Percentiles rank a stretch among this genome's conserved stretches.
Evolutionary conservation across 2,113 vertebrate genomes (phyloP).

Genomic region (Hippocampus mohnikei): DNA sequence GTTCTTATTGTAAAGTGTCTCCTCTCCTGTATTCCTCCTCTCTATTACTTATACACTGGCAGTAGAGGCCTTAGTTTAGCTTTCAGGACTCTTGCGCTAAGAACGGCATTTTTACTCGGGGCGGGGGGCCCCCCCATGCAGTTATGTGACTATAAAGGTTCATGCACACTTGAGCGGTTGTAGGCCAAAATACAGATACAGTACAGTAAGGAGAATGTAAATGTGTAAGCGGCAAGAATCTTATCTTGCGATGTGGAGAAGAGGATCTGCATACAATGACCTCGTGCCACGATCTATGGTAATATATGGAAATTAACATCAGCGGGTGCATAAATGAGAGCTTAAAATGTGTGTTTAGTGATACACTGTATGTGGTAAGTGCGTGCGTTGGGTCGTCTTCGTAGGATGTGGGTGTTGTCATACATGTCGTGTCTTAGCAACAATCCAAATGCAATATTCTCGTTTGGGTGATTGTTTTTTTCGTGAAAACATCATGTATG

Average conservation of each 20-base stretch:
- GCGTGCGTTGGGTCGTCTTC: conserved; percentile 3
- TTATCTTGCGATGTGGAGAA: conserved; percentile 9
- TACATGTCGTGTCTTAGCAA: conserved; percentile 19
- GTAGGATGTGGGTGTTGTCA: conserved; percentile 13
- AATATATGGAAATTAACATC: conserved; percentile 58
- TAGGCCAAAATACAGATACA: not conserved
- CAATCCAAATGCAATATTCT: conserved; percentile 19
- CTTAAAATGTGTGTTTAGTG: conserved; percentile 34
- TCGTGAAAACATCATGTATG: conserved; percentile 23
- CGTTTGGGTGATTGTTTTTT: conserved; percentile 30
- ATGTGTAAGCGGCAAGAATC: conserved; percentile 2
- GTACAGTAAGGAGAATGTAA: conserved; percentile 22
- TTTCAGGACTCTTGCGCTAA: conserved; percentile 33
- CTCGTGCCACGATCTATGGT: conserved; percentile 57
- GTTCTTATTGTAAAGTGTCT: no score
- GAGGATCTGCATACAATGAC: conserved; percentile 36
- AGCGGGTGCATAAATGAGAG: conserved; percentile 58
- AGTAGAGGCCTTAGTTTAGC: conserved; percentile 31
- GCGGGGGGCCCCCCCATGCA: not conserved
- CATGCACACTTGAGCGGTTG: not conserved
- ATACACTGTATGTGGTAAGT: not conserved
- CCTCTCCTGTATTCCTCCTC: not conserved
- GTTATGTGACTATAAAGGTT: not conserved
- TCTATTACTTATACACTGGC: no score
- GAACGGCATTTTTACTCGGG: not conserved